phyloP scores from a whole-genome alignment of 2,888 invertebrate species.

The Panzeria rudis region DNA sequence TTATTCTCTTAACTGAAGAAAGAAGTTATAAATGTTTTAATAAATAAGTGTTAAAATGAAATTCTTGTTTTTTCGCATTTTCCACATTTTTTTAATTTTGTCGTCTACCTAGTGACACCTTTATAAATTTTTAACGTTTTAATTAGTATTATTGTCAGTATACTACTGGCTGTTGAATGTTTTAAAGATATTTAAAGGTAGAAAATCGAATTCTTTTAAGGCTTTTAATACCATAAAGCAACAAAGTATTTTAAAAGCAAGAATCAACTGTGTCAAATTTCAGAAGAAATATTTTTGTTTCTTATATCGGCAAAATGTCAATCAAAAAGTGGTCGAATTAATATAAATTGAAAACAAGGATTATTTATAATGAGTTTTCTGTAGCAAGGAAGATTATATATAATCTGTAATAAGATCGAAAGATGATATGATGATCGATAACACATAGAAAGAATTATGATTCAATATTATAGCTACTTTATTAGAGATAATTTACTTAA shows the following conservation, averaged over 20 bases:
- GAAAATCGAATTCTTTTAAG: not conserved
- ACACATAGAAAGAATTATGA: no score
- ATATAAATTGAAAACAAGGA: not conserved
- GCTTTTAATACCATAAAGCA: not conserved
- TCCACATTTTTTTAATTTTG: slow-evolving; percentile 23
- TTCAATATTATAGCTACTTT: no score
- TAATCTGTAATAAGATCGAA: no score
- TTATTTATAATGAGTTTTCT: not conserved
- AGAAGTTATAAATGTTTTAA: slow-evolving; percentile 56
- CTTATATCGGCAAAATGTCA: not conserved
- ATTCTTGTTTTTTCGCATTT: not conserved
- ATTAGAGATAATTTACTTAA: no score
- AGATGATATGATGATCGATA: no score
- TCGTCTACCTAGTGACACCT: slow-evolving; percentile 53
- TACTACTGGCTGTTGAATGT: not conserved
- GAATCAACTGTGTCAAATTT: not conserved
- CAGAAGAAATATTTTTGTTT: no score
- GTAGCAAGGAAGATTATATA: no score
- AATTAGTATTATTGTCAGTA: slow-evolving; percentile 26
- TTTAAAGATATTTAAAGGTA: not conserved
- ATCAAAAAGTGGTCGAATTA: not conserved
- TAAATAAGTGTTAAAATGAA: slow-evolving; percentile 60
- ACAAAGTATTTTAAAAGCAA: not conserved
- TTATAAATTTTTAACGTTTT: slow-evolving; percentile 62
- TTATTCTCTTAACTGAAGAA: slow-evolving; percentile 33